phyloP scores from a whole-genome alignment of 2,113 vertebrate species.

The Pachyramphus minor region DNA sequence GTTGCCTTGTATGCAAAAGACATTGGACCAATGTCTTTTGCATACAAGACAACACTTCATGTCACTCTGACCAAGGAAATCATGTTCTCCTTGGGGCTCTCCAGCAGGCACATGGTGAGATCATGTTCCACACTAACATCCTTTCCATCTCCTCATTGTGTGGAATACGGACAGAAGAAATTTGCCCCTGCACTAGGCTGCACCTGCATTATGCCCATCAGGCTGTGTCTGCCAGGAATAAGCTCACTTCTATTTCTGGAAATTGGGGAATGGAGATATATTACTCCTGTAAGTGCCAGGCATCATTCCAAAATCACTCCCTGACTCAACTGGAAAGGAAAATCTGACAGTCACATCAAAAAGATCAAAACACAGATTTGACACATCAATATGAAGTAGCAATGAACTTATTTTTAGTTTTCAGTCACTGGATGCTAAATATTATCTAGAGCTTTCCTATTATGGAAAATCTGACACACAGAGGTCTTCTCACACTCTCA shows the following conservation, averaged over 20 bases:
- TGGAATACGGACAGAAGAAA: not conserved
- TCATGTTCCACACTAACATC: not conserved
- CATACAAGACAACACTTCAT: too few relatives aligned
- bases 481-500: not conserved
- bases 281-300: constrained; percentile 6
- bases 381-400: constrained; percentile 12
- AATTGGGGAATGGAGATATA: not conserved
- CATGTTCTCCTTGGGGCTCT: not conserved
- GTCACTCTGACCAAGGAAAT: not conserved
- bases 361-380: constrained; percentile 51
- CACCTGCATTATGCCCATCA: constrained; percentile 19
- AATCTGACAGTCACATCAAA: not conserved
- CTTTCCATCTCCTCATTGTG: not conserved
- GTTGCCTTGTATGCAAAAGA: not conserved
- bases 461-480: not conserved
- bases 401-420: constrained; percentile 48
- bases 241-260: constrained; percentile 26
- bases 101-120: not conserved
- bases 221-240: not conserved
- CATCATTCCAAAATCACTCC: constrained; percentile 7
- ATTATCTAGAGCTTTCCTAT: not conserved
- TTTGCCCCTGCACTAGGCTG: not conserved
- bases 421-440: constrained; percentile 27
- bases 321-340: not conserved
- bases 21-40: too few relatives aligned